Evolutionary conservation across 1,140 invertebrate species (phyloP), one percentile per base, ranked within the genome.

Genomic region (Cyclina sinensis): DNA sequence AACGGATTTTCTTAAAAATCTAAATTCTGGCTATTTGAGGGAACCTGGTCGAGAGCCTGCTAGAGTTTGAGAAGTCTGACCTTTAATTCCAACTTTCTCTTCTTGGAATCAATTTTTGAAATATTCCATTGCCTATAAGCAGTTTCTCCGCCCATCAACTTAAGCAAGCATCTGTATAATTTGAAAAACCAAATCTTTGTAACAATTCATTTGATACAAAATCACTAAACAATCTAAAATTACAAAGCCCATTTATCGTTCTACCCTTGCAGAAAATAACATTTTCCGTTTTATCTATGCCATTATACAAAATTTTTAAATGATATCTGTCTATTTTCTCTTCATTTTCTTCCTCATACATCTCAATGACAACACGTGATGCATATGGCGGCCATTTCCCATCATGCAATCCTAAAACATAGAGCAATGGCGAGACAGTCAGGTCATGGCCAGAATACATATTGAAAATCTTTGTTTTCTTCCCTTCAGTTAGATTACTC

Each of bases 391-490:
- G 96, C 93, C 95, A 95, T 30, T 96, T 95, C 11, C 96, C 96
- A 91, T 97, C 96, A 70, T 96, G 95, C 39, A 98, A 95, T 0
- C 98, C 98, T 30, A 99, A 93, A 0, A 98, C 97, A 7, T 97
- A 96, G 2, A 97, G 96, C 3, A 99, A 95, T 91, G 98, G 98
- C 91, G 98, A 97, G 30, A 99, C 91, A 0, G 98, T 99, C 91
- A 97, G 97, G 94, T 99, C 98, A 93, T 99, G 98, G 0, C 98
- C 98, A 0, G 98, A 99, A 94, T 98, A 99, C 0, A 99, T 90
- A 11, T 98, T 97, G 83, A 99, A 96, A 92, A 97, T 97, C 88
- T 97, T 82, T 97, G 97, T 80, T 97, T 97, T 95, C 97, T 97
- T 96, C 96, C 96, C 97, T 98, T 0, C 97, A 96, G 93, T 98